Evolutionary conservation across 2,797 vertebrate genomes (phyloP).

Genomic region (Acanthiza pusilla): DNA sequence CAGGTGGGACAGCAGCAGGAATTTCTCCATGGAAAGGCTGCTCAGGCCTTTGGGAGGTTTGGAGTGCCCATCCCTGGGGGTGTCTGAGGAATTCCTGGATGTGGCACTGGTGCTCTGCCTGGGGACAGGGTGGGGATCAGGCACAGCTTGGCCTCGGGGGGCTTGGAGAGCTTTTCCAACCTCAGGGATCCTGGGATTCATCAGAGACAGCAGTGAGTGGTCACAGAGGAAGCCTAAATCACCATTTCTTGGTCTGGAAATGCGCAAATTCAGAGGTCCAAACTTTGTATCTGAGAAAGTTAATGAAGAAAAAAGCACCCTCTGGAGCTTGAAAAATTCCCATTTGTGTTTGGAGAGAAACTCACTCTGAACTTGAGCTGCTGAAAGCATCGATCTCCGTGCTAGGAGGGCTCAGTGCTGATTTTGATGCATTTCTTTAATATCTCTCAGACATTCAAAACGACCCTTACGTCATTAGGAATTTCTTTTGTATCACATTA

Average conservation of each 20-base stretch:
- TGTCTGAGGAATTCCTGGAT: background rate
- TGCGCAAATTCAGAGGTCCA: background rate
- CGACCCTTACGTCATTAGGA: background rate
- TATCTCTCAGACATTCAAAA: background rate
- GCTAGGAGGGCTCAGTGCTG: background rate
- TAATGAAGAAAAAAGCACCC: fast-evolving
- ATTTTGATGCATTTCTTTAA: background rate
- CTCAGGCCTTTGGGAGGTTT: fast-evolving
- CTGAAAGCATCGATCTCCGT: background rate
- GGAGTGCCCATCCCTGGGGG: background rate
- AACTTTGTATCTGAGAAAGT: background rate
- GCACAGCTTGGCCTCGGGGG: fast-evolving
- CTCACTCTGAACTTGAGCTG: background rate
- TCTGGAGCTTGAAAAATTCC: background rate
- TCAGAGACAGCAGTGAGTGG: background rate
- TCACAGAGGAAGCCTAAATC: fast-evolving
- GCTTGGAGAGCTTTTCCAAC: background rate
- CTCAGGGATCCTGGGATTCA: background rate
- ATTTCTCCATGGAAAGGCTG: background rate
- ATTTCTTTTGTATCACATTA: background rate
- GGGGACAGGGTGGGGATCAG: too few relatives aligned
- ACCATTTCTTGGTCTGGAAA: background rate
- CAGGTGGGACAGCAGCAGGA: background rate
- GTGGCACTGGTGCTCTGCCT: background rate
- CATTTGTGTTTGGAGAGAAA: background rate